Evolutionary conservation across 2,113 vertebrate genomes (phyloP).

Genomic region (Pangasianodon gigas): DNA sequence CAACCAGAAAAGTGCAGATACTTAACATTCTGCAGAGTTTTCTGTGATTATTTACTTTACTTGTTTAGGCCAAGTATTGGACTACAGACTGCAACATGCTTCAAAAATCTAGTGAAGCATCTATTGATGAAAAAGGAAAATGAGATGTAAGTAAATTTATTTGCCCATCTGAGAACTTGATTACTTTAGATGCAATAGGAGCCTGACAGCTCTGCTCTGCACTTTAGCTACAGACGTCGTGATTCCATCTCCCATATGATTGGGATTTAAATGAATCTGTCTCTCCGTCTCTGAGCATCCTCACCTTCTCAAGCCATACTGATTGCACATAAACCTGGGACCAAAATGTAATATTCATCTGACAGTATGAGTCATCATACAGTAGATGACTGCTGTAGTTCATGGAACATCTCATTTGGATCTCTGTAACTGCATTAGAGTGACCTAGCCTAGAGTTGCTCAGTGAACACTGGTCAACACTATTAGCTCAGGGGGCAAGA

Average conservation of each 20-base stretch:
- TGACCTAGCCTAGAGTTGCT: constrained; percentile 21
- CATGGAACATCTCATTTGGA: constrained; percentile 26
- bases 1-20: constrained; percentile 2
- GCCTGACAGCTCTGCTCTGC: neutral
- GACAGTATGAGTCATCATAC: constrained; percentile 29
- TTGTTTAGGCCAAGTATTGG: neutral
- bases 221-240: neutral
- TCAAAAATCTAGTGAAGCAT: constrained; percentile 32
- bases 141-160: constrained; percentile 31
- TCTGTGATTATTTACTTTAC: constrained; percentile 28
- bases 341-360: constrained; percentile 25
- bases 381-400: constrained; percentile 16
- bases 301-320: neutral
- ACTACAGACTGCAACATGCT: neutral
- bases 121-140: constrained; percentile 30
- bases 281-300: constrained; percentile 8
- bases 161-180: constrained; percentile 9
- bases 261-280: constrained; percentile 11
- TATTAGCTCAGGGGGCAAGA: neutral
- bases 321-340: constrained; percentile 29
- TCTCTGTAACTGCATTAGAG: constrained; percentile 28
- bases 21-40: constrained; percentile 26
- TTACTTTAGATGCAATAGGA: constrained; percentile 9
- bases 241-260: neutral
- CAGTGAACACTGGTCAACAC: constrained; percentile 3